phyloP scores from a whole-genome alignment of 2,797 vertebrate species.

The Semotilus atromaculatus region DNA sequence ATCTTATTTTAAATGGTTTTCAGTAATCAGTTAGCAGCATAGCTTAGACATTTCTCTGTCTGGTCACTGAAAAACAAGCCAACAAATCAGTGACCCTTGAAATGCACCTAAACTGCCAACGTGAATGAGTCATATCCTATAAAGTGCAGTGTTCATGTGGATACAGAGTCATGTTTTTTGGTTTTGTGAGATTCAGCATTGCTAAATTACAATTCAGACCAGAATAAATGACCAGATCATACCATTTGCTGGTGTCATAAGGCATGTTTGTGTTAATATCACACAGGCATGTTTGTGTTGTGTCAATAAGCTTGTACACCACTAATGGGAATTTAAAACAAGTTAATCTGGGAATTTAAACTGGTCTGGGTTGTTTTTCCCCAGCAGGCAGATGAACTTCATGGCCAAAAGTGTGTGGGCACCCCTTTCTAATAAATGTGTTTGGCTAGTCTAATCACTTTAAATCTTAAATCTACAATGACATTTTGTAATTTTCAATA shows the following conservation, averaged over 20 bases:
- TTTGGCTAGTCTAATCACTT: background rate
- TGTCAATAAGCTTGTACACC: background rate
- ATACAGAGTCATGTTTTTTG: background rate
- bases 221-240: background rate
- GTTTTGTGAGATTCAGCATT: constrained; percentile 21
- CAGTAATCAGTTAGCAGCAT: constrained; percentile 29
- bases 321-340: background rate
- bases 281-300: too few species aligned
- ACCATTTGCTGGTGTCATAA: background rate
- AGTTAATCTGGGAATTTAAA: background rate
- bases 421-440: background rate
- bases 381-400: background rate
- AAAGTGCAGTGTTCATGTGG: constrained; percentile 39
- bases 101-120: constrained; percentile 1
- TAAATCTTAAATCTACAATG: background rate
- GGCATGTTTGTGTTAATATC: too few species aligned
- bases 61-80: constrained; percentile 5
- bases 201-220: background rate
- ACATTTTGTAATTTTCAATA: too few species aligned
- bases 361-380: background rate
- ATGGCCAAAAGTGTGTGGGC: background rate
- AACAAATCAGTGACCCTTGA: background rate
- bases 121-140: constrained; percentile 21
- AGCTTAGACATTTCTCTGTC: constrained; percentile 22
- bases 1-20: constrained; percentile 22